Conservation (phyloP, 2,888 invertebrate genomes). For the Drosophila yooni region DNA sequence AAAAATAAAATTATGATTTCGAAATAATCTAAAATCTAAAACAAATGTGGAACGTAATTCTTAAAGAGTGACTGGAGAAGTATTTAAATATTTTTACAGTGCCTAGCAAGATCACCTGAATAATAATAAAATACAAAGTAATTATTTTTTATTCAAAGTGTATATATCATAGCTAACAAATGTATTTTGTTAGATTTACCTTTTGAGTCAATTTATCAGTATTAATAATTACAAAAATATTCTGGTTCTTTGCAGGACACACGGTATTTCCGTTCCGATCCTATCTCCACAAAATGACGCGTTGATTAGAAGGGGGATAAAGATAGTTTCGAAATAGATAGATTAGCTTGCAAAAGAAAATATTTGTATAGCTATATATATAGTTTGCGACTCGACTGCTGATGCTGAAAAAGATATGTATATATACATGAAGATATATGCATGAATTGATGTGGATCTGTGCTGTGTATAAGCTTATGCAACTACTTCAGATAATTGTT, state of each 20-base stretch:
- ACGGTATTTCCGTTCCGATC: not conserved
- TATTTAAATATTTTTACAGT: not conserved
- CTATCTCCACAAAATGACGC: not conserved
- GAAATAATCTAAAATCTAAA: too few species aligned
- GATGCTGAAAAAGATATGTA: not conserved
- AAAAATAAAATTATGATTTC: not conserved
- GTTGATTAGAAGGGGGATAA: not conserved
- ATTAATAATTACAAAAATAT: not conserved
- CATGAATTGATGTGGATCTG: not conserved
- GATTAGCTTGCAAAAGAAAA: not conserved
- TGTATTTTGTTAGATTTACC: not conserved
- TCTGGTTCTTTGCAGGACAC: not conserved
- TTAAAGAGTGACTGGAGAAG: not conserved
- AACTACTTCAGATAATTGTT: constrained; percentile 5
- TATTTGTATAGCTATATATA: not conserved
- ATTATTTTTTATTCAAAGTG: not conserved
- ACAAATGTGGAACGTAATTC: too few species aligned
- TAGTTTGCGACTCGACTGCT: not conserved
- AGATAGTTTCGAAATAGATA: not conserved
- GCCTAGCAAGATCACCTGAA: not conserved
- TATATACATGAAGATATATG: not conserved
- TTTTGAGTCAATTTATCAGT: not conserved
- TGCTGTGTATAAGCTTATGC: not conserved
- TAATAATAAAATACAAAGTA: not conserved
- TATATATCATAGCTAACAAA: not conserved